Base-by-base conservation (phyloP, 2,888 invertebrate species). In the Papilio elwesi region DNA sequence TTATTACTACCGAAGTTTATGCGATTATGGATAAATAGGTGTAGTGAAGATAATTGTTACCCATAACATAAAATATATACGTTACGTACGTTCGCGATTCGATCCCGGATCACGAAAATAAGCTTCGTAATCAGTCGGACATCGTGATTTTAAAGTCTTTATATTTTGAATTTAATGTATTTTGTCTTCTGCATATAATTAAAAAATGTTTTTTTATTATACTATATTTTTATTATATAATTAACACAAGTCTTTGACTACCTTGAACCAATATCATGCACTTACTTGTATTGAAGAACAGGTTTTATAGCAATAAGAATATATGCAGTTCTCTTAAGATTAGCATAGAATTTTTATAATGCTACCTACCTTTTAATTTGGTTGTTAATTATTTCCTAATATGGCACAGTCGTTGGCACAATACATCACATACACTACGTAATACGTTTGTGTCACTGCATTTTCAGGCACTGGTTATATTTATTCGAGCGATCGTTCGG, bases 351-450 rank as follows among this genome's bases (percentile, higher is more conserved):
- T 49, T 63, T 73, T 69, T 59, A 52, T 53, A 48, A 48, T 55
- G 52, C 63, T 79, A 83, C 91, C 84, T 81, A 92, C 92, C 88
- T 91, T 85, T 83, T 81, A 78, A 80, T 81, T 84, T 81, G 80
- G 81, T 82, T 83, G 82, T 76, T 81, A 86, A 75, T 80, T 83
- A 84, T 85, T 81, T 85, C 88, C 85, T 85, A 85, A 80, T 89
- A 90, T 90, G 90, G 87, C 91, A 92, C 90, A 84, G 81, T 80
- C 81, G 82, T 86, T 89, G 85, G 87, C 92, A 92, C 93, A 87
- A 88, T 87, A 90, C 92, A 92, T 92, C 91, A 92, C 92, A 92
- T 87, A 85, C 91, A 90, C 91, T 85, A 81, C 57, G 75, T 86
- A 87, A 86, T 87, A 87, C 81, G 80, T 84, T 86, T 84, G 83